Conservation (phyloP, 2,797 vertebrate genomes). For the Cottoperca gobio region DNA sequence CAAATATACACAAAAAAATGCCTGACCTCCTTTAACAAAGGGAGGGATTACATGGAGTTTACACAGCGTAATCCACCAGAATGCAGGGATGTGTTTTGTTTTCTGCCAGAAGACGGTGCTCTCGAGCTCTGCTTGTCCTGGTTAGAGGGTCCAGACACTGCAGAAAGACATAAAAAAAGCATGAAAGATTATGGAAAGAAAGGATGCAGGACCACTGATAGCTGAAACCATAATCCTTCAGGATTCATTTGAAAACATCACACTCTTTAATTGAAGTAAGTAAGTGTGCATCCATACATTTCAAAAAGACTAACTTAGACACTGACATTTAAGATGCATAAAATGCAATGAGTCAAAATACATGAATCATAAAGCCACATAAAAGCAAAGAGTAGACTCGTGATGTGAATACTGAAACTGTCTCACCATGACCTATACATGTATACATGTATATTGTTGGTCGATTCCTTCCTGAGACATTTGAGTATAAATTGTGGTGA, state of each 20-base stretch:
- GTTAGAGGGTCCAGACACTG: conserved; percentile 44
- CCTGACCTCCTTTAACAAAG: conserved; percentile 19
- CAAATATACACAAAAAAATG: conserved; percentile 23
- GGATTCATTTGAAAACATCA: background rate
- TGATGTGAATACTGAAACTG: background rate
- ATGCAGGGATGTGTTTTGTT: conserved; percentile 25
- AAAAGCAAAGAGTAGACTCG: background rate
- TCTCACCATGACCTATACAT: background rate
- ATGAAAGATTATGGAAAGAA: conserved; percentile 28
- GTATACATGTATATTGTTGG: background rate
- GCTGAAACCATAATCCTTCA: background rate
- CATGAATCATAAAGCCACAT: background rate
- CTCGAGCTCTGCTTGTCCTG: conserved; percentile 55
- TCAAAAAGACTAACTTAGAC: background rate
- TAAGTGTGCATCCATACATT: background rate
- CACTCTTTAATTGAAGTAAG: background rate
- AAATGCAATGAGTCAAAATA: background rate
- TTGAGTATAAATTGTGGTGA: background rate
- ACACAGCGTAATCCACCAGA: conserved; percentile 31
- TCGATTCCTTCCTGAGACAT: background rate
- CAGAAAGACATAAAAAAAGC: conserved; percentile 34
- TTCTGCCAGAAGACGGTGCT: conserved; percentile 67
- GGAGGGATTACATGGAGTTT: conserved; percentile 30
- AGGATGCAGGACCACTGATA: background rate
- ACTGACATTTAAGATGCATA: background rate